Conservation (phyloP, 2,797 vertebrate species). For the Microhierax caerulescens region DNA sequence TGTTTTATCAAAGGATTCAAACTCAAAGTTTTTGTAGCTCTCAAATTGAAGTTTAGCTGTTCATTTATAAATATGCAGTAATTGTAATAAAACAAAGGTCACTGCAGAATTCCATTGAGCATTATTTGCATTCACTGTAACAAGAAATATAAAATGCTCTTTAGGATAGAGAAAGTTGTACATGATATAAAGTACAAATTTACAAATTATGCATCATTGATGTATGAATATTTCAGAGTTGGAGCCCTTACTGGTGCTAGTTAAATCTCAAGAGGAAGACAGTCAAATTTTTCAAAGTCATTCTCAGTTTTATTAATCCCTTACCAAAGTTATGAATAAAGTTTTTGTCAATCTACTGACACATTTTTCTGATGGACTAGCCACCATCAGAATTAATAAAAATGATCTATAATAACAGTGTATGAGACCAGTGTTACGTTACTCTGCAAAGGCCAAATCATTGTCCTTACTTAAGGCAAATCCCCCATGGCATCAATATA, state of each 20-base stretch:
- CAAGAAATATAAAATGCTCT: slow-evolving; percentile 57
- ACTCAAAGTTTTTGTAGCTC: slow-evolving; percentile 57
- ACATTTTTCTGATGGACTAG: neutral
- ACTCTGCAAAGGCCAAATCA: neutral
- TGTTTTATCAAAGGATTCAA: slow-evolving; percentile 66
- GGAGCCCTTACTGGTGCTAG: neutral
- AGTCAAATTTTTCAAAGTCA: neutral
- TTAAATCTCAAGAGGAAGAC: slow-evolving; percentile 17
- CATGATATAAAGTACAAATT: slow-evolving; percentile 37
- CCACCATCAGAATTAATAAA: neutral
- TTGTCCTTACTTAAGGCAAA: neutral
- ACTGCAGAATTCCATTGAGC: slow-evolving; percentile 49
- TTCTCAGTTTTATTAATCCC: neutral
- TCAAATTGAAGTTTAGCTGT: slow-evolving; percentile 50
- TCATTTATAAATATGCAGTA: slow-evolving; percentile 62
- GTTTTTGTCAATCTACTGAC: neutral
- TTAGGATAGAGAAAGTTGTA: slow-evolving; percentile 40
- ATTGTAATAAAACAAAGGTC: slow-evolving; percentile 70
- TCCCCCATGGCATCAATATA: neutral
- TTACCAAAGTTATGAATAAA: neutral
- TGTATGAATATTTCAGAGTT: slow-evolving; percentile 42
- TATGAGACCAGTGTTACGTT: neutral
- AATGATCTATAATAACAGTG: neutral
- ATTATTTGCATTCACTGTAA: slow-evolving; percentile 67
- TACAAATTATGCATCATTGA: slow-evolving; percentile 38